Conservation (phyloP, 2,797 vertebrate genomes). For the Hippoglossus hippoglossus region DNA sequence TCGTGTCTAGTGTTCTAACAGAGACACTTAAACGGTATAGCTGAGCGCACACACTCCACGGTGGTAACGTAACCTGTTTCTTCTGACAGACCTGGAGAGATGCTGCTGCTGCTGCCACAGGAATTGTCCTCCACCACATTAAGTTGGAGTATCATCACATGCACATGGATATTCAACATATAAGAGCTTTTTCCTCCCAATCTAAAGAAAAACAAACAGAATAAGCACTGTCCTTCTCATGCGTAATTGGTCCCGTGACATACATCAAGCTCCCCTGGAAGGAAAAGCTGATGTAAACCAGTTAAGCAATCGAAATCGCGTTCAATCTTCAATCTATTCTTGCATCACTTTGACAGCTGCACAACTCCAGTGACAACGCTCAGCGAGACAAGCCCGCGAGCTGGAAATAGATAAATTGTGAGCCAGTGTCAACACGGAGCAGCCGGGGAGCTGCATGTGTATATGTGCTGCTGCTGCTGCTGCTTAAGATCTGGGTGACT, state of each 20-base stretch:
- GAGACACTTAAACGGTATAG: conserved; percentile 29
- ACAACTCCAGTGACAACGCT: conserved; percentile 57
- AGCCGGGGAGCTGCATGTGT: conserved; percentile 46
- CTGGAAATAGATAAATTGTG: conserved; percentile 71
- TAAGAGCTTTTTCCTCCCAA: conserved; percentile 61
- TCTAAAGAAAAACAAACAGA: conserved; percentile 36
- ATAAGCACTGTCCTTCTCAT: conserved; percentile 47
- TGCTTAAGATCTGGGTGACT: conserved; percentile 56
- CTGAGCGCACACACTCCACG: conserved; percentile 23
- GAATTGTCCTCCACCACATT: conserved; percentile 29
- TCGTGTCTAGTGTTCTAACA: conserved; percentile 51
- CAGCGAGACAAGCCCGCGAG: conserved; percentile 67
- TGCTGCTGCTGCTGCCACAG: conserved; percentile 22
- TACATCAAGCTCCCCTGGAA: conserved; percentile 56
- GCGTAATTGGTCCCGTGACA: conserved; percentile 70
- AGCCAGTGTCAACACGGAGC: conserved; percentile 68
- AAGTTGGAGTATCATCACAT: conserved; percentile 37
- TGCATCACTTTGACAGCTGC: conserved; percentile 75
- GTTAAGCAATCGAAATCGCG: conserved; percentile 64
- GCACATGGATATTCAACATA: conserved; percentile 63
- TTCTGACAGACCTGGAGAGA: conserved; percentile 34
- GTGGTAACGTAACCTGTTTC: conserved; percentile 31
- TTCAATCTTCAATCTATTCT: conserved; percentile 69
- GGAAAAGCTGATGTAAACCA: conserved; percentile 60
- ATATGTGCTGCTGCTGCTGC: conserved; percentile 14